Evolutionary conservation across 2,888 invertebrate genomes (phyloP).

Genomic region (Rutpela maculata): DNA sequence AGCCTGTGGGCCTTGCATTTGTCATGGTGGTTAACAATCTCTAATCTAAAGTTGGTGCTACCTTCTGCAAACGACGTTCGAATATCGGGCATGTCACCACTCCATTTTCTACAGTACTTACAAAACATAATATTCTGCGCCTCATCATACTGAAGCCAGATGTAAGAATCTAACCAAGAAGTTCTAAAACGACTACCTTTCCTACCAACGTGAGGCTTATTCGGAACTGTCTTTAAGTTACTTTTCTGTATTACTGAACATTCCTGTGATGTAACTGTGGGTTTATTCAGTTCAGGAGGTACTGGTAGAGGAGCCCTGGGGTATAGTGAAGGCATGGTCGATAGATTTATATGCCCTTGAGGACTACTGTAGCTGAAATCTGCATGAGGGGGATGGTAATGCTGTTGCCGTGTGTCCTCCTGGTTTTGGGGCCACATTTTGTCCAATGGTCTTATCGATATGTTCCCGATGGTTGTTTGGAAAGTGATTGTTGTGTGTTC

Average conservation of each 20-base stretch:
- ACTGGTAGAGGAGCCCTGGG: constrained; percentile 61
- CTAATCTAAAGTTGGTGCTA: constrained; percentile 84
- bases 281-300: constrained; percentile 61
- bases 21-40: constrained; percentile 87
- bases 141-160: constrained; percentile 85
- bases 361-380: constrained; percentile 39
- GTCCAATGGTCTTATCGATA: constrained; percentile 54
- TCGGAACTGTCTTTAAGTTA: constrained; percentile 3
- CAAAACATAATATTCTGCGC: constrained; percentile 83
- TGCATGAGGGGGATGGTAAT: constrained; percentile 1
- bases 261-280: constrained; percentile 68
- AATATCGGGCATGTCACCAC: constrained; percentile 81
- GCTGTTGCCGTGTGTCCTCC: constrained; percentile 4
- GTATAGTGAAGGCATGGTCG: constrained; percentile 56
- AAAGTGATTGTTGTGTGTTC: constrained; percentile 40
- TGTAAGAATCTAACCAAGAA: constrained; percentile 82
- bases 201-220: constrained; percentile 59
- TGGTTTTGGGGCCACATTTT: constrained; percentile 25
- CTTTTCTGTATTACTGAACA: constrained; percentile 69
- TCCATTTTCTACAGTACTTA: constrained; percentile 85
- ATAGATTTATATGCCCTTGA: constrained; percentile 44
- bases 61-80: constrained; percentile 88
- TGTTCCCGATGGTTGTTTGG: constrained; percentile 54
- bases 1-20: constrained; percentile 86
- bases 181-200: constrained; percentile 82